Percentiles rank a stretch among this genome's conserved stretches.
Conservation (phyloP, 2,113 vertebrate species). For the Emydocephalus ijimae region DNA sequence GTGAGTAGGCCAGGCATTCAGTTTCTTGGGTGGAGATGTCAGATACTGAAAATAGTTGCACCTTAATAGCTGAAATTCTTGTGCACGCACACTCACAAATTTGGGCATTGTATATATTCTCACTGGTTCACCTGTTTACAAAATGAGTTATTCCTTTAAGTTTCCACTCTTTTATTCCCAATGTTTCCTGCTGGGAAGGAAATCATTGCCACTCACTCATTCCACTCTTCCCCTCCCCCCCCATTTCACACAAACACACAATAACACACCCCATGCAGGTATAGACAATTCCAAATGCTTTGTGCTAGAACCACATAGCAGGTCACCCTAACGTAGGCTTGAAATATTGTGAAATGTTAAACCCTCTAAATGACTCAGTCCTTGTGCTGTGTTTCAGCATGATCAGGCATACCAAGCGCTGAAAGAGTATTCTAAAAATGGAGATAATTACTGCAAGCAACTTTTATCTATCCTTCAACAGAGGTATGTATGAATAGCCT, state of each 20-base stretch:
- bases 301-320: too few species aligned
- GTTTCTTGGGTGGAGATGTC: not conserved
- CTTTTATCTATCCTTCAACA: slow-evolving; percentile 82
- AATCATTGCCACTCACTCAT: not conserved
- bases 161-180: not conserved
- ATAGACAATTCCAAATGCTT: not conserved
- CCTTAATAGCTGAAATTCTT: not conserved
- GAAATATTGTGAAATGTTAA: not conserved
- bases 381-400: slow-evolving; percentile 71
- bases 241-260: not conserved
- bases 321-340: not conserved
- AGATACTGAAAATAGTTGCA: not conserved
- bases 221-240: not conserved
- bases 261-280: not conserved
- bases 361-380: not conserved
- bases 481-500: slow-evolving; percentile 67
- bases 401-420: slow-evolving; percentile 81
- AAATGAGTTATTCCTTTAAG: not conserved
- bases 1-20: not conserved
- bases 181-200: not conserved
- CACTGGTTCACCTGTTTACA: not conserved
- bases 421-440: slow-evolving; percentile 82
- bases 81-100: not conserved
- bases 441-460: slow-evolving; percentile 85
- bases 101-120: not conserved